Conservation (phyloP, 2,113 vertebrate species). For the Mus pahari region DNA sequence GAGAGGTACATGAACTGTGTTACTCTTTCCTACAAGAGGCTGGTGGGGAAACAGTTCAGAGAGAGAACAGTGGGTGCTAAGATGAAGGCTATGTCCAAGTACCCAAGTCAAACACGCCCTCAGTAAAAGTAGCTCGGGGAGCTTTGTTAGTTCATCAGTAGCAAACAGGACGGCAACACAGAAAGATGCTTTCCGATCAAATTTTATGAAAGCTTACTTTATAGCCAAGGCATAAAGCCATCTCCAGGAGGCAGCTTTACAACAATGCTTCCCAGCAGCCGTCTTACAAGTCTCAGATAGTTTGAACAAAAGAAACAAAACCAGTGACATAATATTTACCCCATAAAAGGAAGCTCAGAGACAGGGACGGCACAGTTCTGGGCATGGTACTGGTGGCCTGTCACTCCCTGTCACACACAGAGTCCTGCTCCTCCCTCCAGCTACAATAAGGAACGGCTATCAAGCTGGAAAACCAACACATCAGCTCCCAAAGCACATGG, state of each 20-base stretch:
- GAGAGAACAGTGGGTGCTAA: not conserved
- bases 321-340: conserved; percentile 16
- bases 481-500: conserved; percentile 67
- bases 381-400: not conserved
- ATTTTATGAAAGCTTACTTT: conserved; percentile 62
- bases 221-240: conserved; percentile 57
- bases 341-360: not conserved
- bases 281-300: conserved; percentile 26
- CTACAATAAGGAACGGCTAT: conserved; percentile 54
- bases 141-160: conserved; percentile 14
- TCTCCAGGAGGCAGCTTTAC: conserved; percentile 47
- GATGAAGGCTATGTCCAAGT: not conserved
- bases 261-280: conserved; percentile 43
- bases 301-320: conserved; percentile 29
- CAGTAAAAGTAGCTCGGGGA: not conserved
- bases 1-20: accelerated
- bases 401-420: not conserved
- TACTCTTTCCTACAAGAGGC: not conserved
- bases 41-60: not conserved
- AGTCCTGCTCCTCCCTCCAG: not conserved
- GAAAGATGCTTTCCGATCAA: conserved; percentile 32
- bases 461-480: conserved; percentile 64
- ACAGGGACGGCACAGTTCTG: not conserved
- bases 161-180: not conserved
- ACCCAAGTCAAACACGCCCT: not conserved